Conservation (phyloP, 2,113 vertebrate species). For the Rhombomys opimus region DNA sequence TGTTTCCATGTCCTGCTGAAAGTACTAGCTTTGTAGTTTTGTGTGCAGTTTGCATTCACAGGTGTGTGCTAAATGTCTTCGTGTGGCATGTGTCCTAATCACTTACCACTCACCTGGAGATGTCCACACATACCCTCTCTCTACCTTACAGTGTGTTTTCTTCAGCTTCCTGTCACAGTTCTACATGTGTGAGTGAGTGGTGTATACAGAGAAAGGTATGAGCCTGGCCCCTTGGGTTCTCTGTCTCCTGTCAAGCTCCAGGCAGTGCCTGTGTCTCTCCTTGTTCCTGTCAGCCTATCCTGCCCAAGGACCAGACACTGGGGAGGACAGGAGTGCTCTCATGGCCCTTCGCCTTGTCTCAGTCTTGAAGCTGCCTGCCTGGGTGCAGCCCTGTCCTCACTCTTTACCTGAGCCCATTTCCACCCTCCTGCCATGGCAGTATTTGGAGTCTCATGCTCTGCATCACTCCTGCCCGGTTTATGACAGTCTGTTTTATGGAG, state of each 20-base stretch:
- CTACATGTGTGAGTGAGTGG: not conserved
- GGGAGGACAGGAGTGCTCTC: not conserved
- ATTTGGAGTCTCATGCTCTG: not conserved
- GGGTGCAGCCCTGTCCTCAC: not conserved
- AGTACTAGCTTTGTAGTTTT: not conserved
- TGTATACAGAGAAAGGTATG: not conserved
- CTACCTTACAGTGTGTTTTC: not conserved
- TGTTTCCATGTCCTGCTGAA: not conserved
- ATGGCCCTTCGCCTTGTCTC: not conserved
- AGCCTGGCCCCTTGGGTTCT: too few species aligned
- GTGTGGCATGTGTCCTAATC: not conserved
- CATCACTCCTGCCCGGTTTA: not conserved
- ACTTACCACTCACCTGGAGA: not conserved
- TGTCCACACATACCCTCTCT: not conserved
- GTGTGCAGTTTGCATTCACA: not conserved
- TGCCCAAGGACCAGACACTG: not conserved
- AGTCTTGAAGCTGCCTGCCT: fast-evolving
- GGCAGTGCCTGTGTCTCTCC: not conserved
- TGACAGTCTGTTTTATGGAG: not conserved
- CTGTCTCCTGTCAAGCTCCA: not conserved
- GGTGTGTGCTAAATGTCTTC: not conserved
- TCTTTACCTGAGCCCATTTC: not conserved
- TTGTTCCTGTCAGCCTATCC: not conserved
- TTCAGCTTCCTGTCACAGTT: not conserved
- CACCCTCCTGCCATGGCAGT: not conserved